phyloP scores from a whole-genome alignment of 2,797 vertebrate species.

The Meriones psammophilus region DNA sequence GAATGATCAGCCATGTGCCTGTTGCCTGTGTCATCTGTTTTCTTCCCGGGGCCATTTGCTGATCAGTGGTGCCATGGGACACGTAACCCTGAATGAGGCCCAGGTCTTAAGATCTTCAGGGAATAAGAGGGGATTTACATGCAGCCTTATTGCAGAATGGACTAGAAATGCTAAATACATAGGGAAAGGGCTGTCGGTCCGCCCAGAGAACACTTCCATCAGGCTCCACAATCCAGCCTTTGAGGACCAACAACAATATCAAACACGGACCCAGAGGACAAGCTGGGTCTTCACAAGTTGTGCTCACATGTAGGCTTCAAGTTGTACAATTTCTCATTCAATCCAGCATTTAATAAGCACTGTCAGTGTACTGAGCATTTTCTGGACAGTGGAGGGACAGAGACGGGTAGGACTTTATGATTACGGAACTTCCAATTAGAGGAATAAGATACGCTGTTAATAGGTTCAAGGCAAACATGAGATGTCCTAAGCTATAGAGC shows the following conservation, averaged over 20 bases:
- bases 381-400: background rate
- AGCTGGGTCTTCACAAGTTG: background rate
- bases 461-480: background rate
- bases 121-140: rapidly evolving
- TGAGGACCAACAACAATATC: rapidly evolving
- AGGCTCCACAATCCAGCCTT: background rate
- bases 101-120: background rate
- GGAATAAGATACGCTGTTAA: background rate
- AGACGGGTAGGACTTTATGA: background rate
- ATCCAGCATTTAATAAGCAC: background rate
- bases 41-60: background rate
- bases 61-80: background rate
- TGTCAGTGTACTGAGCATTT: background rate
- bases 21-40: background rate
- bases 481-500: rapidly evolving
- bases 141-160: background rate
- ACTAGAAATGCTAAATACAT: rapidly evolving
- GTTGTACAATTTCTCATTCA: background rate
- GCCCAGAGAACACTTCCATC: too few species aligned
- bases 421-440: background rate
- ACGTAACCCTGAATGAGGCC: background rate
- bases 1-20: too few species aligned
- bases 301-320: too few species aligned
- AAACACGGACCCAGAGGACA: background rate
- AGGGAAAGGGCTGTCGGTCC: too few species aligned